Evolutionary conservation across 1,140 invertebrate species (phyloP), one percentile per base, ranked within the genome.

Genomic region (Sesamia nonagrioides): DNA sequence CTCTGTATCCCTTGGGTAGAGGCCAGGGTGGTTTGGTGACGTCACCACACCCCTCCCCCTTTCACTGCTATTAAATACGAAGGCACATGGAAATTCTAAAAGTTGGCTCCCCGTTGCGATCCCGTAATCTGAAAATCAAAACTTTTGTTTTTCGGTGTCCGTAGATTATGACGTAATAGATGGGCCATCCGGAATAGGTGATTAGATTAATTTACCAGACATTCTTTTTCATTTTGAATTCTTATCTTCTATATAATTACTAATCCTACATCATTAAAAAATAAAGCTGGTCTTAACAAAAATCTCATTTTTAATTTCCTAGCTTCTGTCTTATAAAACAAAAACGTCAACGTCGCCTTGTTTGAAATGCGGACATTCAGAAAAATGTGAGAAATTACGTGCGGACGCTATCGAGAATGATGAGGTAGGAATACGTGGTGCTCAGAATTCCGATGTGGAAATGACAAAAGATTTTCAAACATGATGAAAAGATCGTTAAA

Each of bases 11-110:
- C 98, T 95, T 0, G 98, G 98, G 95, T 99, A 99, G 58, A 97
- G 96, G 9, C 99, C 99, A 0, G 98, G 98, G 91, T 98, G 98
- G 94, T 99, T 99, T 1, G 98, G 98, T 74, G 98, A 98, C 80
- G 97, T 97, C 92, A 99, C 98, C 6, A 97, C 97, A 6, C 98
- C 98, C 85, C 96, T 97, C 71, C 95, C 94, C 13, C 96, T 96
- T 81, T 97, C 96, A 61, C 96, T 97, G 91, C 98, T 98, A 94
- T 97, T 97, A 95, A 96, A 98, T 71, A 96, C 96, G 88, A 98
- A 98, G 83, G 97, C 97, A 95, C 98, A 98, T 63, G 97, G 97
- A 87, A 96, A 97, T 69, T 96, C 95, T 60, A 95, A 90, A 77
- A 97, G 94, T 87, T 98, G 98, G 18, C 95, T 95, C 8, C 98